Evolutionary conservation across 1,140 invertebrate genomes (phyloP).

Genomic region (Apolygus lucorum): DNA sequence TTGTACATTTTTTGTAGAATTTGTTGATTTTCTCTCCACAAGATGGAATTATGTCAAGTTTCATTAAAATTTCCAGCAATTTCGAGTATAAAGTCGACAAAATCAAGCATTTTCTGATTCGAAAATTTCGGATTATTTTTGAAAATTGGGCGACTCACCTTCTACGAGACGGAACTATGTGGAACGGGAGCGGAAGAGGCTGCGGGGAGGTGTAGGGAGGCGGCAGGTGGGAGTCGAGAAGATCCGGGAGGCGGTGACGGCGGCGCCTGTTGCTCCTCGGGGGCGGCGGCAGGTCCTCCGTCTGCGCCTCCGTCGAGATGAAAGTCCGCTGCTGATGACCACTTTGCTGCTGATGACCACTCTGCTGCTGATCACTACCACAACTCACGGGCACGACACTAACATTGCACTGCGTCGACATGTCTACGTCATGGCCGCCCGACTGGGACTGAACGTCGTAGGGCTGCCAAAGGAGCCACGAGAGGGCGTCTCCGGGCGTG

Average conservation of each 20-base stretch:
- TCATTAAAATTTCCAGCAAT: too few species aligned
- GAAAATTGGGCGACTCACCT: constrained; percentile 31
- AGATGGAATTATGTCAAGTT: too few species aligned
- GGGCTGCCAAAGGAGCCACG: constrained; percentile 36
- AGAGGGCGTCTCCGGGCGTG: constrained; percentile 33
- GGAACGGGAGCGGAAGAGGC: constrained; percentile 30
- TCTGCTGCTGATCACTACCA: constrained; percentile 20
- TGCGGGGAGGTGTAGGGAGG: constrained; percentile 40
- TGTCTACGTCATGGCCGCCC: constrained; percentile 16
- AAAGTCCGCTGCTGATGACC: constrained; percentile 32
- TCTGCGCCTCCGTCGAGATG: constrained; percentile 39
- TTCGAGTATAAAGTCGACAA: too few species aligned
- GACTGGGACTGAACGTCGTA: constrained; percentile 31
- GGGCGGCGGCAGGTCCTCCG: constrained; percentile 34
- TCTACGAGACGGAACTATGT: constrained; percentile 32
- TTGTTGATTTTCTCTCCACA: too few species aligned
- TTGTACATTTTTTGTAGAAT: too few species aligned
- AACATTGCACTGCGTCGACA: constrained; percentile 23
- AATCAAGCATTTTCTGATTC: too few species aligned
- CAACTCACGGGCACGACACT: constrained; percentile 26
- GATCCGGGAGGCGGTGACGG: constrained; percentile 42
- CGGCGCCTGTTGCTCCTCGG: constrained; percentile 33
- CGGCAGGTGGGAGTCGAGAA: constrained; percentile 45
- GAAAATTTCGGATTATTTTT: too few species aligned
- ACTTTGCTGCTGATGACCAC: too few species aligned